A percentile compares a stretch with the other conserved stretches of the same genome.
phyloP scores from a whole-genome alignment of 1,140 invertebrate genomes.

The Dinothrombium tinctorium region DNA sequence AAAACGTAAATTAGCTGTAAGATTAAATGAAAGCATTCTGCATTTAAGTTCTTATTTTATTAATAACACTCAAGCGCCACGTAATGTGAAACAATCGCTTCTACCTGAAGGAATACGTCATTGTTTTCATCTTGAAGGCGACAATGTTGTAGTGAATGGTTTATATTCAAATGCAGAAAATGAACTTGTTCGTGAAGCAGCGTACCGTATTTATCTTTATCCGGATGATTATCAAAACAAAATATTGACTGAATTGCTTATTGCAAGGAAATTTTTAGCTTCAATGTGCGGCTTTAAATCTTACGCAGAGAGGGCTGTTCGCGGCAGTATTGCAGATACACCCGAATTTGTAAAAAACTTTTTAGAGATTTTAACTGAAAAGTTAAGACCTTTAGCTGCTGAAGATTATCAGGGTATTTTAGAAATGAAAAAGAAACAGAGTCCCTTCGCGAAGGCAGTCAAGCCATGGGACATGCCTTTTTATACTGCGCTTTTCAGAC shows the following conservation, averaged over 20 bases:
- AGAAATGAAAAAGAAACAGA: conserved; percentile 37
- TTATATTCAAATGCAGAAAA: conserved; percentile 51
- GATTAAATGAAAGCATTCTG: conserved; percentile 52
- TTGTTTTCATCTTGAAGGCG: conserved; percentile 42
- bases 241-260: conserved; percentile 42
- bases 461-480: conserved; percentile 66
- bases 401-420: conserved; percentile 38
- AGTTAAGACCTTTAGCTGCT: conserved; percentile 20
- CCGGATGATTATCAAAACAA: conserved; percentile 50
- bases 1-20: conserved; percentile 37
- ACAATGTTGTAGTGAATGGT: conserved; percentile 44
- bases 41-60: conserved; percentile 67
- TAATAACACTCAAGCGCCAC: conserved; percentile 39
- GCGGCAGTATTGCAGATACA: conserved; percentile 56
- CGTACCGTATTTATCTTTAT: conserved; percentile 60
- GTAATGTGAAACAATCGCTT: conserved; percentile 35
- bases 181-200: conserved; percentile 48
- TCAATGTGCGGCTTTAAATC: conserved; percentile 59
- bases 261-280: conserved; percentile 47
- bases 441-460: conserved; percentile 22
- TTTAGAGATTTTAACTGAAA: conserved; percentile 44
- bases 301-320: conserved; percentile 64
- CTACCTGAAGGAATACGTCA: conserved; percentile 39
- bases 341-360: conserved; percentile 53
- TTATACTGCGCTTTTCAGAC: conserved; percentile 19